These are phyloP conservation scores for Noctilio leporinus DNA, from an alignment of 2,113 vertebrate species.

Conservation along the genomic window DNA sequence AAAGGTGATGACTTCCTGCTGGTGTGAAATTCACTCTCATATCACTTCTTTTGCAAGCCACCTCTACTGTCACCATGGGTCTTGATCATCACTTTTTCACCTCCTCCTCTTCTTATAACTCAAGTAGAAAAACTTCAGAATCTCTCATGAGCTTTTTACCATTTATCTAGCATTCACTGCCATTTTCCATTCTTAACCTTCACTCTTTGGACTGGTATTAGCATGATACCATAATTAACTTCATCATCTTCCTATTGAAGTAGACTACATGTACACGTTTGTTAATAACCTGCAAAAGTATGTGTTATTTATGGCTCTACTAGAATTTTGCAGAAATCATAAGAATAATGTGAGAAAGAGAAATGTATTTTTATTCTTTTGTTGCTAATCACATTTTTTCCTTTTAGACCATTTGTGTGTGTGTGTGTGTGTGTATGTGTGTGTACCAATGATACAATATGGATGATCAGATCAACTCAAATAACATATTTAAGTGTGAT, in stretches of 20 bases:
- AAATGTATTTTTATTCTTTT: background rate
- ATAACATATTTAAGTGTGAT: background rate
- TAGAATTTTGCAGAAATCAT: background rate
- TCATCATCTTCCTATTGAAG: background rate
- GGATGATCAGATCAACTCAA: background rate
- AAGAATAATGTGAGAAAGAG: background rate
- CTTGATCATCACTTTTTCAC: conserved; percentile 44
- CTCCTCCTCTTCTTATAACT: background rate
- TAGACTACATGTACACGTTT: background rate
- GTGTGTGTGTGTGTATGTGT: too few relatives aligned
- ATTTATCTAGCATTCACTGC: background rate
- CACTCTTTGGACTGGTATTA: conserved; percentile 26
- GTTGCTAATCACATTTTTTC: background rate
- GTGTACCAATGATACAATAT: background rate
- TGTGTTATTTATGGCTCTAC: background rate
- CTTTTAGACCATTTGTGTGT: too few relatives aligned
- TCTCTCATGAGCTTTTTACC: background rate
- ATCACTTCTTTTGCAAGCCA: background rate
- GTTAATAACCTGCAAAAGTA: background rate
- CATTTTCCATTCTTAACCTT: conserved; percentile 40
- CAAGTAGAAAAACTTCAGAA: background rate
- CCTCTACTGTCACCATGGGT: background rate
- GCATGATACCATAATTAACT: background rate
- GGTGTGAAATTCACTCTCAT: background rate
- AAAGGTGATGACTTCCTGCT: conserved; percentile 73